A percentile compares a stretch with the other conserved stretches of the same genome.
These are phyloP conservation scores for Homarus gammarus DNA, from an alignment of 2,888 invertebrate genomes.

Conservation along the genomic window DNA sequence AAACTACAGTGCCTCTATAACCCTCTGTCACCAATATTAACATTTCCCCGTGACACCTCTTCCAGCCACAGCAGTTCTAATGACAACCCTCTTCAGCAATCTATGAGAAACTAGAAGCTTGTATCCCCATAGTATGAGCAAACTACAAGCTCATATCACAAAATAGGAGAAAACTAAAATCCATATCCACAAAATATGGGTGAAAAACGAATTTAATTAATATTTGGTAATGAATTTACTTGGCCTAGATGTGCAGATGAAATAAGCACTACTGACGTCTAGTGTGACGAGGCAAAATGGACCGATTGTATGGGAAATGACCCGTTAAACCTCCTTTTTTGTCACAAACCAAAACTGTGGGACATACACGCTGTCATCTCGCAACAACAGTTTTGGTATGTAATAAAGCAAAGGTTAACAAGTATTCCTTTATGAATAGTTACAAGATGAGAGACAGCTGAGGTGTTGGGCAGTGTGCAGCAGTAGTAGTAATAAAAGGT, in stretches of 20 bases:
- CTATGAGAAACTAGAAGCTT: background rate
- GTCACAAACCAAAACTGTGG: too few relatives aligned
- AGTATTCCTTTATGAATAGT: background rate
- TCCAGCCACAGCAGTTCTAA: slow-evolving; percentile 23
- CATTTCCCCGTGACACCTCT: slow-evolving; percentile 27
- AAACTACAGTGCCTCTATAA: slow-evolving; percentile 59
- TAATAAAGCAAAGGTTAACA: background rate
- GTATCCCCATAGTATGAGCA: background rate
- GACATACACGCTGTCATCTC: too few relatives aligned
- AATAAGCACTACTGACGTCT: slow-evolving; percentile 21
- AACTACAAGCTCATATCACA: background rate
- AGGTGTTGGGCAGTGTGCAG: slow-evolving; percentile 31
- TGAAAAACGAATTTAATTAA: background rate
- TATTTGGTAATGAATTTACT: background rate
- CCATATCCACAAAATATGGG: background rate
- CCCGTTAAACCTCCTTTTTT: background rate
- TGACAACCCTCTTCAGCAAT: background rate
- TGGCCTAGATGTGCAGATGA: slow-evolving; percentile 1
- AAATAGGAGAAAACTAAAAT: too few relatives aligned
- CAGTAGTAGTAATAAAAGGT: too few relatives aligned
- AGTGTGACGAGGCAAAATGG: slow-evolving; percentile 4
- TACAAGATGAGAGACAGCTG: slow-evolving; percentile 20
- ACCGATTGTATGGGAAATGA: slow-evolving; percentile 22
- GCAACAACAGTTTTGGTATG: too few relatives aligned
- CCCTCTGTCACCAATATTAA: slow-evolving; percentile 33